Evolutionary conservation across 2,888 invertebrate species (phyloP).

Genomic region (Trachelus stipa): DNA sequence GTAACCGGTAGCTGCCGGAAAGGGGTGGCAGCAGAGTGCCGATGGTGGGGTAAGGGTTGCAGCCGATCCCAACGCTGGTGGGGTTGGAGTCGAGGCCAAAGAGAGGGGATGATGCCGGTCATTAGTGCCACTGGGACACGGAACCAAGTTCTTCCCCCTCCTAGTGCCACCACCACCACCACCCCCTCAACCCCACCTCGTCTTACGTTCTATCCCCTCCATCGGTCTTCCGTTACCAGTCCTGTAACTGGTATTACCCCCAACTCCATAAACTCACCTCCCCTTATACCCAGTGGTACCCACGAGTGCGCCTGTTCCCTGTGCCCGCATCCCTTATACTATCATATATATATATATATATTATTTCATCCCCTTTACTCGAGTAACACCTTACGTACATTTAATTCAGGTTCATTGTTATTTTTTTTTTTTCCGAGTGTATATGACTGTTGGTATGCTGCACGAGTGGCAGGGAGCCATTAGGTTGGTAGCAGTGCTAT

Average conservation of each 20-base stretch:
- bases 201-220: no score
- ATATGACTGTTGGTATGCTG: no score
- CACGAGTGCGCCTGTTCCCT: no score
- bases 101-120: slow-evolving; percentile 43
- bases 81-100: slow-evolving; percentile 32
- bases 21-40: slow-evolving; percentile 32
- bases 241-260: no score
- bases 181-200: neutral
- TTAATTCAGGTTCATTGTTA: neutral
- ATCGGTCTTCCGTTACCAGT: no score
- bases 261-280: no score
- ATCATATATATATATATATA: no score
- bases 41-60: slow-evolving; percentile 27
- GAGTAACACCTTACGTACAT: neutral
- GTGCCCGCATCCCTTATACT: no score
- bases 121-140: slow-evolving; percentile 62
- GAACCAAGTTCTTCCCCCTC: slow-evolving; percentile 34
- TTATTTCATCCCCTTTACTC: neutral
- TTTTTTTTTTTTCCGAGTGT: neutral
- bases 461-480: no score
- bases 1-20: slow-evolving; percentile 2
- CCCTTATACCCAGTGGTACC: no score
- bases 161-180: neutral
- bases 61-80: neutral
- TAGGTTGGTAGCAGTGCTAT: no score